A percentile compares a stretch with the other conserved stretches of the same genome.
Conservation (phyloP, 2,113 vertebrate genomes). For the Crotalus horridus region DNA sequence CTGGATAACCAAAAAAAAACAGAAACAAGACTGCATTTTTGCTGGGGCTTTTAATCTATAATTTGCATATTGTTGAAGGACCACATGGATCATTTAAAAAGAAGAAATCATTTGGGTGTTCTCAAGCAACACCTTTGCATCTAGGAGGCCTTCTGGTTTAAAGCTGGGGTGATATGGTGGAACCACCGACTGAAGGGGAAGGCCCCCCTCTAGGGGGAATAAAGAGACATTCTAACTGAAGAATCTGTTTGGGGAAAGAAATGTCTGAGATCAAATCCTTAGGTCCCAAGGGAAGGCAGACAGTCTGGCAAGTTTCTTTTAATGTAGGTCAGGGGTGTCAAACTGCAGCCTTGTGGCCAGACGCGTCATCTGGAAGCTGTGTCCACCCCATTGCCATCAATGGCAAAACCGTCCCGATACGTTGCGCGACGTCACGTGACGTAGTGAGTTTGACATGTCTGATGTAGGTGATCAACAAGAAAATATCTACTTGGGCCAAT, state of each 20-base stretch:
- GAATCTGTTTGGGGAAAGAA: neutral
- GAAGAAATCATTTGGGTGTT: neutral
- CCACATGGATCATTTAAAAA: slow-evolving; percentile 50
- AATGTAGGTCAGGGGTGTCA: neutral
- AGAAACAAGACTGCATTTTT: slow-evolving; percentile 20
- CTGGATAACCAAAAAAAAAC: neutral
- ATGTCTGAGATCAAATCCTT: neutral
- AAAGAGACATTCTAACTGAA: neutral
- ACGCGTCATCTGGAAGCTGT: no score
- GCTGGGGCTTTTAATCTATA: neutral
- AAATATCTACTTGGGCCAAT: neutral
- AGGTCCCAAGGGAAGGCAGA: neutral
- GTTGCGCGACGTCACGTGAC: no score
- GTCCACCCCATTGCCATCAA: no score
- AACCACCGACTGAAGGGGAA: neutral
- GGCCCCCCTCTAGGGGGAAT: neutral
- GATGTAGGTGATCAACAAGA: neutral
- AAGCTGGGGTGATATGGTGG: slow-evolving; percentile 8
- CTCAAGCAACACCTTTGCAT: slow-evolving; percentile 45
- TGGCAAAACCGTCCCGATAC: no score
- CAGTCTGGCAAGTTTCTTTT: neutral
- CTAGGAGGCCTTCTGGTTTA: slow-evolving; percentile 53
- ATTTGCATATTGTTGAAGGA: slow-evolving; percentile 45
- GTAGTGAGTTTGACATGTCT: no score
- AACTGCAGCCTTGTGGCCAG: no score